Percentiles rank a stretch among this genome's conserved stretches.
phyloP scores from a whole-genome alignment of 1,140 invertebrate species.

The Lucilia cuprina region DNA sequence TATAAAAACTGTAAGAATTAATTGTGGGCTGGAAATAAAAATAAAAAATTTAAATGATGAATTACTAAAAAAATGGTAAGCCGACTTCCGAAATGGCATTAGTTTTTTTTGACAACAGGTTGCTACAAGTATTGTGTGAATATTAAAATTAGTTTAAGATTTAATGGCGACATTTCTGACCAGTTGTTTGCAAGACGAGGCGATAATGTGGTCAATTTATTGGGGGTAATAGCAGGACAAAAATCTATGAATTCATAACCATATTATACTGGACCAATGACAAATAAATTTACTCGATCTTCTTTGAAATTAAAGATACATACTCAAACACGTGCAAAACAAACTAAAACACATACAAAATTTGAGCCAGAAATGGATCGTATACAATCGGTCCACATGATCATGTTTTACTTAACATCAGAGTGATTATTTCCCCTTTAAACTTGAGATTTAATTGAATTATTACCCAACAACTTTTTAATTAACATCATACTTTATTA shows the following conservation, averaged over 20 bases:
- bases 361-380: conserved; percentile 51
- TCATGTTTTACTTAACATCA: background rate
- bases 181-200: conserved; percentile 50
- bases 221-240: conserved; percentile 57
- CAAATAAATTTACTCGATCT: conserved; percentile 51
- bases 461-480: conserved; percentile 39
- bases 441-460: conserved; percentile 44
- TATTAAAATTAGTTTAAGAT: conserved; percentile 43
- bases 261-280: conserved; percentile 49
- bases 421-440: too few species aligned
- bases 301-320: conserved; percentile 43
- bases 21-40: conserved; percentile 47
- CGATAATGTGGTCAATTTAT: conserved; percentile 50
- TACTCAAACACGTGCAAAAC: conserved; percentile 58
- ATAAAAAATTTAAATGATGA: background rate
- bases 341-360: conserved; percentile 56
- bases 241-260: conserved; percentile 55
- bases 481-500: background rate
- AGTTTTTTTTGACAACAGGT: conserved; percentile 48
- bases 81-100: conserved; percentile 54
- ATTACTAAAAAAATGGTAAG: conserved; percentile 46
- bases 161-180: conserved; percentile 40
- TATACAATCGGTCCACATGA: conserved; percentile 49
- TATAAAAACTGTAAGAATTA: conserved; percentile 57
- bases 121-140: conserved; percentile 55